These are phyloP conservation scores for Acholoe squamosa DNA, from an alignment of 2,888 invertebrate species.

Conservation along the genomic window DNA sequence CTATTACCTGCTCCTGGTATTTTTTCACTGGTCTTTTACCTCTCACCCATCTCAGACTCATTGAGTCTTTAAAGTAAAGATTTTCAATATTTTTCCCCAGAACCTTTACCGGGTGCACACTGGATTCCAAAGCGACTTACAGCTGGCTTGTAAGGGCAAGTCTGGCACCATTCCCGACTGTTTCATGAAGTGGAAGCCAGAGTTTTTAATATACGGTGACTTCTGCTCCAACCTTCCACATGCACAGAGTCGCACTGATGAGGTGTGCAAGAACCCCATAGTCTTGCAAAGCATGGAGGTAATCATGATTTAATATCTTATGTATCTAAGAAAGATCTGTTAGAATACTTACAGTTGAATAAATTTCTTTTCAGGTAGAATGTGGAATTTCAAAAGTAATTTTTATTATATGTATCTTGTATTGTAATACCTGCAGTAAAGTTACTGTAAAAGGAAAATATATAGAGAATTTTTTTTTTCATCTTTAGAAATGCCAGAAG, in stretches of 20 bases:
- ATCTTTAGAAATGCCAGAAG: conserved; percentile 92
- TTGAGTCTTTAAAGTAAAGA: too few species aligned
- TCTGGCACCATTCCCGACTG: conserved; percentile 68
- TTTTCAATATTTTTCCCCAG: conserved; percentile 83
- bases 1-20: too few species aligned
- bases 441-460: background rate
- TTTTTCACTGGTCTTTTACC: too few species aligned
- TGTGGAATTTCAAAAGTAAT: too few species aligned
- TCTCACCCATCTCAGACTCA: too few species aligned
- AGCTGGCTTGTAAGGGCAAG: conserved; percentile 84
- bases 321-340: too few species aligned
- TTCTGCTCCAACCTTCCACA: conserved; percentile 96
- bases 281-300: conserved; percentile 76
- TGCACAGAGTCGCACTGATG: conserved; percentile 93
- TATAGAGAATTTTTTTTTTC: background rate
- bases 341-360: too few species aligned
- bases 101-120: conserved; percentile 93
- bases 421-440: too few species aligned
- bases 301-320: conserved; percentile 63
- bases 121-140: conserved; percentile 91
- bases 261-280: conserved; percentile 65
- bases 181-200: conserved; percentile 91
- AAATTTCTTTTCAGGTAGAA: too few species aligned
- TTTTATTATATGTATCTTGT: too few species aligned
- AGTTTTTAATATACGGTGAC: conserved; percentile 95